Evolutionary conservation across 2,888 invertebrate species (phyloP).

Genomic region (Aphodius sticticus): DNA sequence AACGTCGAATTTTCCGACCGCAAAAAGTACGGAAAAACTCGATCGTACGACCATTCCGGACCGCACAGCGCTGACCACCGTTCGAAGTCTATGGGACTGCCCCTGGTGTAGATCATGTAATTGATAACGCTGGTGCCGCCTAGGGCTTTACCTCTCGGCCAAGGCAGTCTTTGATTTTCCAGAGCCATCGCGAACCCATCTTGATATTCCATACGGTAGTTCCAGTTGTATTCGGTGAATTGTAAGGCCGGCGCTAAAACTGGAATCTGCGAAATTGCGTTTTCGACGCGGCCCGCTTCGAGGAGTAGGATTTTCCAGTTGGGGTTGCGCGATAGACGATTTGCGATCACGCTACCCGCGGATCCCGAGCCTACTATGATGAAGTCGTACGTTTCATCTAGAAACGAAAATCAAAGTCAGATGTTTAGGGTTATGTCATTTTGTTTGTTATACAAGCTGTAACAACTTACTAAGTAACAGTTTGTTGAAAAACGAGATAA

Average conservation of each 20-base stretch:
- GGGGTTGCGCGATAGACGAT: conserved; percentile 60
- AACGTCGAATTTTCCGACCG: conserved; percentile 58
- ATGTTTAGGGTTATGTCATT: background rate
- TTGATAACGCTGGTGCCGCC: conserved; percentile 70
- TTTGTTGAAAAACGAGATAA: no score
- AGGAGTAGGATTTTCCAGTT: conserved; percentile 53
- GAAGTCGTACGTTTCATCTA: conserved; percentile 56
- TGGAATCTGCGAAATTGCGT: conserved; percentile 61
- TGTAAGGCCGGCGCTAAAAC: conserved; percentile 61
- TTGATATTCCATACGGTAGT: conserved; percentile 60
- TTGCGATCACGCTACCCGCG: conserved; percentile 63
- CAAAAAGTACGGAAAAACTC: conserved; percentile 62
- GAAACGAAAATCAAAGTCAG: conserved; percentile 12
- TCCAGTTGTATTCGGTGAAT: conserved; percentile 64
- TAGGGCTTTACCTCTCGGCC: conserved; percentile 67
- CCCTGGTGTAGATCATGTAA: conserved; percentile 78
- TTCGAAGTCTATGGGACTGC: conserved; percentile 73
- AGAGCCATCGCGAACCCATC: conserved; percentile 32
- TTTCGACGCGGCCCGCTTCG: conserved; percentile 51
- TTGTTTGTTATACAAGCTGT: background rate
- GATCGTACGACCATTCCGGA: conserved; percentile 71
- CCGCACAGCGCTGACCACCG: conserved; percentile 74
- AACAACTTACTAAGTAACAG: no score
- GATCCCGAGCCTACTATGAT: conserved; percentile 62
- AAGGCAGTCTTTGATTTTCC: conserved; percentile 54